These are phyloP conservation scores for Netta rufina DNA, from an alignment of 2,797 vertebrate species.

Conservation along the genomic window DNA sequence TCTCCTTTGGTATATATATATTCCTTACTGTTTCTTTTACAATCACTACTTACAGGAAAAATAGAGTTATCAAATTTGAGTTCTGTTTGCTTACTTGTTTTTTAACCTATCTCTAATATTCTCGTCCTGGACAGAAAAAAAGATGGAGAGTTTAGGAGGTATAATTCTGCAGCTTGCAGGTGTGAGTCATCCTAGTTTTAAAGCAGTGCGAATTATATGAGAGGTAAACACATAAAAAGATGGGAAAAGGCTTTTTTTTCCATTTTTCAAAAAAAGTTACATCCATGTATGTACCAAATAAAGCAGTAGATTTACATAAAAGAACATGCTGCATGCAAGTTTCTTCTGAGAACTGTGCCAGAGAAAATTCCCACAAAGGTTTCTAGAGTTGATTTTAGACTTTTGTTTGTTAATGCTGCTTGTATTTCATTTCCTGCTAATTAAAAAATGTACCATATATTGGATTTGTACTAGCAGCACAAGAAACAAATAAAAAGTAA, in stretches of 20 bases:
- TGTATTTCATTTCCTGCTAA: slow-evolving; percentile 31
- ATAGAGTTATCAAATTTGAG: not conserved
- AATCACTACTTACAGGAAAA: not conserved
- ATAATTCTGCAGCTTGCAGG: not conserved
- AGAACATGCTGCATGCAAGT: not conserved
- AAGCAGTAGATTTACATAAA: not conserved
- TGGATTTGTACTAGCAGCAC: slow-evolving; percentile 12
- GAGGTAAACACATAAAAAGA: not conserved
- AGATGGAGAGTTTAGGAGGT: not conserved
- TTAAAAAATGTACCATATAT: not conserved
- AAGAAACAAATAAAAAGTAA: not conserved
- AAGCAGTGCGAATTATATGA: not conserved
- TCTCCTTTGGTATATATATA: not conserved
- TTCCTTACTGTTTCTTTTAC: not conserved
- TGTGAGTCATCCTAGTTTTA: not conserved
- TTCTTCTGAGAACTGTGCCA: not conserved
- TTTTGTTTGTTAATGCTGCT: not conserved
- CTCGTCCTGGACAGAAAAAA: not conserved
- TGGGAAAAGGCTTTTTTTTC: not conserved
- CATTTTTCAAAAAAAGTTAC: not conserved
- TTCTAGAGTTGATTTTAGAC: not conserved
- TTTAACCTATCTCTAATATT: not conserved
- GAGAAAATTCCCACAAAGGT: not conserved
- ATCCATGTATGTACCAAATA: not conserved
- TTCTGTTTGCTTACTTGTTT: not conserved